A percentile compares a stretch with the other conserved stretches of the same genome.
Conservation (phyloP, 2,113 vertebrate genomes). For the Gymnorhina tibicen region DNA sequence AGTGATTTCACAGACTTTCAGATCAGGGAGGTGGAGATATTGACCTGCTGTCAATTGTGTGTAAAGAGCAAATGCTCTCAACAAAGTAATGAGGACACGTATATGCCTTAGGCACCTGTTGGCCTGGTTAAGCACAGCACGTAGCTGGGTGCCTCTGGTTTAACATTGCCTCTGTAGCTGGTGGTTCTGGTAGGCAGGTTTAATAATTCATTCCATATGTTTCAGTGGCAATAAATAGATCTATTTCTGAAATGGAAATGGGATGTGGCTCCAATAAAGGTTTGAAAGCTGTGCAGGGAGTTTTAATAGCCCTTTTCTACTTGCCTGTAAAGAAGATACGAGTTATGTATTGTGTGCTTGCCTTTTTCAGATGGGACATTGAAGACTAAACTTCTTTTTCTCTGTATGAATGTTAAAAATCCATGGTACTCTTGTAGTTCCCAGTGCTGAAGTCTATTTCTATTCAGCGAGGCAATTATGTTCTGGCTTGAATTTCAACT, state of each 20-base stretch:
- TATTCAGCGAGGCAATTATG: background rate
- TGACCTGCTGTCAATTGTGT: background rate
- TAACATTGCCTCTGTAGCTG: background rate
- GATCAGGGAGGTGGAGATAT: background rate
- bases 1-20: background rate
- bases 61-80: background rate
- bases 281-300: background rate
- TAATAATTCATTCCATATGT: background rate
- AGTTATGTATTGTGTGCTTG: background rate
- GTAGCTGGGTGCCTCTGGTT: background rate
- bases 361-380: background rate
- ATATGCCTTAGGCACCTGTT: slow-evolving; percentile 42
- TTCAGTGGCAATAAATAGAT: background rate
- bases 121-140: slow-evolving; percentile 14
- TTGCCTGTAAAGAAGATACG: background rate
- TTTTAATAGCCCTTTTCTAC: background rate
- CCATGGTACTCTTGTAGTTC: background rate
- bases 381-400: background rate
- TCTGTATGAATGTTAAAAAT: background rate
- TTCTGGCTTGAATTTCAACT: slow-evolving; percentile 21
- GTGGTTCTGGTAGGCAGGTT: background rate
- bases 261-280: background rate
- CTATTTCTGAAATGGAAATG: background rate
- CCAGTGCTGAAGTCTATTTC: background rate
- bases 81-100: background rate